phyloP scores from a whole-genome alignment of 2,113 vertebrate species.

The Eira barbara region DNA sequence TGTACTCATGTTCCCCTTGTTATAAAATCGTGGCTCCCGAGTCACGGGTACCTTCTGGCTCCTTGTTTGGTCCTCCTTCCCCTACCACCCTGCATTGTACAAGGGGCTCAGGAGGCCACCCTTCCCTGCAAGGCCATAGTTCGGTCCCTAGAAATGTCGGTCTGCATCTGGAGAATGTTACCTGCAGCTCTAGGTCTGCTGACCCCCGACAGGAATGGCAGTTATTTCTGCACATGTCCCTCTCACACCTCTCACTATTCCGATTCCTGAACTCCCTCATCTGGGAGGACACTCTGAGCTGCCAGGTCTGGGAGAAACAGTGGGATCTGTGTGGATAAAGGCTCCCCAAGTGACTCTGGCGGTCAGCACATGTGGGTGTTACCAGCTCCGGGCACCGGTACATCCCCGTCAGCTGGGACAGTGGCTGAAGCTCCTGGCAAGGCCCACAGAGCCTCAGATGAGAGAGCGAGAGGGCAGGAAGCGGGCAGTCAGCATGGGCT shows the following conservation, averaged over 20 bases:
- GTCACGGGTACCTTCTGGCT: background rate
- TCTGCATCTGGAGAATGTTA: background rate
- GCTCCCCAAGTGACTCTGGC: background rate
- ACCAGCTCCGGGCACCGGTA: accelerated
- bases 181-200: background rate
- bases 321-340: background rate
- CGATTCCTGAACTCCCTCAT: background rate
- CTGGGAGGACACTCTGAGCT: background rate
- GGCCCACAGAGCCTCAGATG: background rate
- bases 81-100: background rate
- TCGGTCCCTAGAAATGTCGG: background rate
- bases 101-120: background rate
- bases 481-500: background rate
- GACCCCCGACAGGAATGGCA: accelerated
- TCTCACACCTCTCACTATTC: background rate
- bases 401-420: background rate
- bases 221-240: background rate
- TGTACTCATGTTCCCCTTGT: background rate
- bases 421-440: background rate
- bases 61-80: background rate
- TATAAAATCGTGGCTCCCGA: background rate
- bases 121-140: background rate
- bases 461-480: background rate
- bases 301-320: background rate
- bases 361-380: background rate